These are phyloP conservation scores for Musca vetustissima DNA, from an alignment of 1,140 invertebrate species.

Conservation along the genomic window DNA sequence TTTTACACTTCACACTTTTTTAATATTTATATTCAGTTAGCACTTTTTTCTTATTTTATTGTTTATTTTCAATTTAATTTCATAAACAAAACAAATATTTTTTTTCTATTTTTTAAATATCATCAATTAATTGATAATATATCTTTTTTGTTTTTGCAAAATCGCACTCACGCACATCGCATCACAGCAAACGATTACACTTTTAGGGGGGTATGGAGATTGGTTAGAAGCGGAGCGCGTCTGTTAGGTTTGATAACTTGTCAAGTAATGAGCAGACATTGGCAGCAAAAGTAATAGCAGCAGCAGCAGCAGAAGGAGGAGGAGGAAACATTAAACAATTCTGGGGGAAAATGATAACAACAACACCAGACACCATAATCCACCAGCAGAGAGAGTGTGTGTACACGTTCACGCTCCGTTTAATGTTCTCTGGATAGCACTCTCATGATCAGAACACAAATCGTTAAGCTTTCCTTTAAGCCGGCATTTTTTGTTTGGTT, in stretches of 20 bases:
- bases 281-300: too few species aligned
- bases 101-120: neutral
- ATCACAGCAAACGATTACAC: neutral
- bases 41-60: neutral
- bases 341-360: too few species aligned
- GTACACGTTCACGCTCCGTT: too few species aligned
- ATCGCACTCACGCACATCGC: neutral
- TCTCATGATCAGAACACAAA: too few species aligned
- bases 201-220: too few species aligned
- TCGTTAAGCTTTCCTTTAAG: too few species aligned
- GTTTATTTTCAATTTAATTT: neutral
- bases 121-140: neutral
- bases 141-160: conserved; percentile 4
- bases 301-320: neutral
- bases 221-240: neutral
- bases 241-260: conserved; percentile 17
- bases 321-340: too few species aligned
- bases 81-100: neutral
- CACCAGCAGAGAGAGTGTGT: too few species aligned
- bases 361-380: too few species aligned
- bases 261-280: conserved; percentile 6
- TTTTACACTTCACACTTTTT: too few species aligned
- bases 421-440: too few species aligned
- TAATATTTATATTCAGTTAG: neutral
- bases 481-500: too few species aligned